Conservation (phyloP, 2,797 vertebrate species). For the Eidolon dupreanum region DNA sequence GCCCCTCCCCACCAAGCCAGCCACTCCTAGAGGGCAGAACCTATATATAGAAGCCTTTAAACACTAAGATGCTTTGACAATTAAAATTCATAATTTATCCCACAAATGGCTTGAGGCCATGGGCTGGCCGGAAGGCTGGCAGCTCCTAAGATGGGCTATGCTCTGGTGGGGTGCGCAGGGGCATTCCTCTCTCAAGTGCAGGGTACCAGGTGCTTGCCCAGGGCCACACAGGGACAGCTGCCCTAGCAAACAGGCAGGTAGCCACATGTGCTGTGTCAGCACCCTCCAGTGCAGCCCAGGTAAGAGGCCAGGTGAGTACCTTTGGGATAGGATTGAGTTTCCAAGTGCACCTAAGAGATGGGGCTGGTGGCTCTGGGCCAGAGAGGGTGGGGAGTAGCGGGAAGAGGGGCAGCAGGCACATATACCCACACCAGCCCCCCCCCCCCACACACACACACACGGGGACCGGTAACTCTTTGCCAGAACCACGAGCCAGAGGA, state of each 20-base stretch:
- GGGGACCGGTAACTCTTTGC: constrained; percentile 56
- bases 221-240: neutral
- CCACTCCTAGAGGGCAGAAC: neutral
- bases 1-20: neutral
- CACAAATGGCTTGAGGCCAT: constrained; percentile 40
- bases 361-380: neutral
- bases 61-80: constrained; percentile 72
- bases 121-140: constrained; percentile 52
- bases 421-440: neutral
- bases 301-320: neutral
- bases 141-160: neutral
- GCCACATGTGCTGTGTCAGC: neutral
- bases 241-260: neutral
- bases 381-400: too few relatives aligned
- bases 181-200: neutral
- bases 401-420: neutral
- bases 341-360: neutral
- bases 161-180: neutral
- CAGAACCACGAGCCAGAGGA: constrained; percentile 68
- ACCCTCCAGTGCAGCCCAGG: neutral
- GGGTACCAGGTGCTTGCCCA: neutral
- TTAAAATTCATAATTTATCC: constrained; percentile 80
- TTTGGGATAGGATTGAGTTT: neutral
- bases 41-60: constrained; percentile 72
- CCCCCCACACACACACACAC: neutral